Evolutionary conservation across 2,113 vertebrate genomes (phyloP).

Genomic region (Benthochromis sp.): DNA sequence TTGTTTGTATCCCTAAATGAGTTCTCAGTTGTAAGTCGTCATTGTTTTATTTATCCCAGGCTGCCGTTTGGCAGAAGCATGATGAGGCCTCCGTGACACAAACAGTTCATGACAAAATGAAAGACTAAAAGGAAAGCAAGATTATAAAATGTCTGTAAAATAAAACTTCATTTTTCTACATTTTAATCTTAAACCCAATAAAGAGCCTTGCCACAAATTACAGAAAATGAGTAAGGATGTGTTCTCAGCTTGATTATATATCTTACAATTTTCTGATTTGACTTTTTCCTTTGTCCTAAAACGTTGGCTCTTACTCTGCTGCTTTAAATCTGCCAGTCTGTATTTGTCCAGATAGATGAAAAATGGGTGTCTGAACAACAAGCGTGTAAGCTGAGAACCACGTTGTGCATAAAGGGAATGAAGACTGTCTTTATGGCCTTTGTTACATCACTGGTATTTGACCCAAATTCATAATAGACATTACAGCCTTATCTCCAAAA

Average conservation of each 20-base stretch:
- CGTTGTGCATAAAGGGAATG: neutral
- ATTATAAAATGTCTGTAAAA: neutral
- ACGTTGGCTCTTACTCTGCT: neutral
- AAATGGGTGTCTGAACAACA: neutral
- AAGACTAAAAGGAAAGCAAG: neutral
- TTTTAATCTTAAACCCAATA: neutral
- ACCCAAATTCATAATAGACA: neutral
- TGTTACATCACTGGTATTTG: neutral
- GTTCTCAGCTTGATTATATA: neutral
- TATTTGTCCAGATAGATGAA: neutral
- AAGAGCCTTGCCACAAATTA: neutral
- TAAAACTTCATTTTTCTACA: neutral
- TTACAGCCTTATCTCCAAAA: neutral
- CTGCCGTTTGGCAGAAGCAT: neutral
- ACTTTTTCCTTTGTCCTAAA: neutral
- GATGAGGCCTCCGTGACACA: neutral
- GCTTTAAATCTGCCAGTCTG: neutral
- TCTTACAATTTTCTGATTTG: neutral
- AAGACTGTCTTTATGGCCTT: neutral
- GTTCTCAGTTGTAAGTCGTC: neutral
- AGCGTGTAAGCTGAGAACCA: neutral
- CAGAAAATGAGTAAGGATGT: neutral
- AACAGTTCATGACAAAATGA: neutral
- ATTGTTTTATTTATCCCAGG: constrained; percentile 26
- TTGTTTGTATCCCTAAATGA: constrained; percentile 32